These are phyloP conservation scores for Masticophis lateralis DNA, from an alignment of 2,797 vertebrate species.

Conservation along the genomic window DNA sequence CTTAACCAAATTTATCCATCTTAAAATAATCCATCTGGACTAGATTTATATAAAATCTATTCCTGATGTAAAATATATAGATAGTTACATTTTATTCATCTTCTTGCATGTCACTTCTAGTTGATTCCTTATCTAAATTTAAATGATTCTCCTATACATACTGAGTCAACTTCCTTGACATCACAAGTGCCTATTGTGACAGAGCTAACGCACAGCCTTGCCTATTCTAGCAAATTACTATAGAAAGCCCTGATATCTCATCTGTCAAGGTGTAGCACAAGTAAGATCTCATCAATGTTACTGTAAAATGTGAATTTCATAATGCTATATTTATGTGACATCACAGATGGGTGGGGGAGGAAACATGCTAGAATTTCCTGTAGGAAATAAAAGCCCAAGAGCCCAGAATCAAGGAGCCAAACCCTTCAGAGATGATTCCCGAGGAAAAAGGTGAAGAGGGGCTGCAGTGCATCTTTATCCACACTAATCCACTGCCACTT, in stretches of 20 bases:
- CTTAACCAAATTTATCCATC: not conserved
- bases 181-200: slow-evolving; percentile 24
- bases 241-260: not conserved
- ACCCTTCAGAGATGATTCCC: not conserved
- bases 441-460: slow-evolving; percentile 17
- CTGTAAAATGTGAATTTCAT: slow-evolving; percentile 4
- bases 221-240: not conserved
- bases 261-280: not conserved
- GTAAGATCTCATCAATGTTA: not conserved
- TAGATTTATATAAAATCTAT: not conserved
- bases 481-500: slow-evolving; percentile 1
- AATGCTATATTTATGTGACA: slow-evolving; percentile 6
- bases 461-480: slow-evolving; percentile 16
- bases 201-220: not conserved
- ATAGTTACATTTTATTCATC: not conserved
- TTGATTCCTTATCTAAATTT: not conserved
- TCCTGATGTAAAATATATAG: not conserved
- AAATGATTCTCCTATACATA: not conserved
- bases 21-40: not conserved
- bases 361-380: not conserved
- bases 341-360: slow-evolving; percentile 12
- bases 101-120: not conserved
- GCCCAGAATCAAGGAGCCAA: not conserved
- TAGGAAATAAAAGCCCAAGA: not conserved
- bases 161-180: not conserved